Evolutionary conservation across 2,888 invertebrate genomes (phyloP).

Genomic region (Gordius sp.): DNA sequence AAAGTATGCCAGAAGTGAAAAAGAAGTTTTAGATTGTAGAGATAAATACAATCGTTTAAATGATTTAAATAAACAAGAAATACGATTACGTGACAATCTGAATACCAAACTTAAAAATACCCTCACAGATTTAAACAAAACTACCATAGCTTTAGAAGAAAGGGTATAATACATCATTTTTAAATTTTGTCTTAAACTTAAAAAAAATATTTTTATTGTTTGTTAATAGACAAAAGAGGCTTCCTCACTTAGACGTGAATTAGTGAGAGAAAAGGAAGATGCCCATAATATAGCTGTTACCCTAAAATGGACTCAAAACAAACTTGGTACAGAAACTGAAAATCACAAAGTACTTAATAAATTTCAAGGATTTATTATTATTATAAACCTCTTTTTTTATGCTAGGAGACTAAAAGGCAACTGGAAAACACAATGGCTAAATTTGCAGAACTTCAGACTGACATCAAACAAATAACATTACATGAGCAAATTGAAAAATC

Average conservation of each 20-base stretch:
- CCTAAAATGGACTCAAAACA: background rate
- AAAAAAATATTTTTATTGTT: constrained; percentile 11
- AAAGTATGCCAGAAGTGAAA: constrained; percentile 11
- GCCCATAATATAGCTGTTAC: background rate
- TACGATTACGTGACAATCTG: background rate
- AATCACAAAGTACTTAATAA: constrained; percentile 4
- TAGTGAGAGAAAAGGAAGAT: background rate
- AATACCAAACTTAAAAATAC: constrained; percentile 11
- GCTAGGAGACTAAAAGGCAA: constrained; percentile 5
- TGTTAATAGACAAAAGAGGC: background rate
- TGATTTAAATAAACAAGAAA: background rate
- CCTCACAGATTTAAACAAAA: background rate
- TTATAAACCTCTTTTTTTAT: background rate
- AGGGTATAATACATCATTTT: background rate
- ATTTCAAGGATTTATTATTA: background rate
- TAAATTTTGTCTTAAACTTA: background rate
- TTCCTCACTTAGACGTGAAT: background rate
- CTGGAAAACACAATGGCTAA: background rate
- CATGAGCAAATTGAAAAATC: no score
- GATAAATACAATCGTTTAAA: background rate
- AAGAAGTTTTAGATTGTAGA: constrained; percentile 1
- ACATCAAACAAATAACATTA: no score
- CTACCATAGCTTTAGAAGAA: background rate
- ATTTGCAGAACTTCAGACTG: background rate
- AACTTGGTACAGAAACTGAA: background rate